These are phyloP conservation scores for Wasmannia auropunctata DNA, from an alignment of 1,140 invertebrate species.

Conservation along the genomic window DNA sequence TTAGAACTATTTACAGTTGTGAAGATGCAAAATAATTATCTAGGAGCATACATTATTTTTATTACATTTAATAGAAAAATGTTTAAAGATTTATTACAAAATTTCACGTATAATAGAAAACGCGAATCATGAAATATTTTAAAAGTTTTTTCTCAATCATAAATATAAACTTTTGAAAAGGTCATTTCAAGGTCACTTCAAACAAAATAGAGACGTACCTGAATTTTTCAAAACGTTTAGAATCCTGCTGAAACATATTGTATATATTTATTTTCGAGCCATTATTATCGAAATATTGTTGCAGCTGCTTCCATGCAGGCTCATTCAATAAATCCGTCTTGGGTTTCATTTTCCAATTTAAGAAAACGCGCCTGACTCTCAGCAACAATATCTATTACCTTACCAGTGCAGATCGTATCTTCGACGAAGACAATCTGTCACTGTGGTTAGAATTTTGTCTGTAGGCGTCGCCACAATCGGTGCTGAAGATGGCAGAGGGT, in stretches of 20 bases:
- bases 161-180: constrained; percentile 62
- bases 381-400: not conserved
- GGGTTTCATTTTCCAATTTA: constrained; percentile 83
- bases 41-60: not conserved
- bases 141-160: not conserved
- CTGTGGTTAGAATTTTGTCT: no score
- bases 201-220: constrained; percentile 86
- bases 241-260: constrained; percentile 91
- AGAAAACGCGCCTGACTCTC: constrained; percentile 82
- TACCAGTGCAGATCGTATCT: not conserved
- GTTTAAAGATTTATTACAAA: not conserved
- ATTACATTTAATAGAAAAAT: not conserved
- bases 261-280: constrained; percentile 91
- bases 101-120: not conserved
- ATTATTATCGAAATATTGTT: constrained; percentile 89
- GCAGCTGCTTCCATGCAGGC: constrained; percentile 89
- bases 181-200: constrained; percentile 78
- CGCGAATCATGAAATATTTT: not conserved
- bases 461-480: no score
- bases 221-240: constrained; percentile 92
- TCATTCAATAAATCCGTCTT: constrained; percentile 87
- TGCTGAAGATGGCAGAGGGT: no score
- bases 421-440: not conserved
- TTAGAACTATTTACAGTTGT: not conserved
- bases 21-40: not conserved